Evolutionary conservation across 2,797 vertebrate species (phyloP), one percentile per base, ranked within the genome.

Genomic region (Gymnothorax javanicus): DNA sequence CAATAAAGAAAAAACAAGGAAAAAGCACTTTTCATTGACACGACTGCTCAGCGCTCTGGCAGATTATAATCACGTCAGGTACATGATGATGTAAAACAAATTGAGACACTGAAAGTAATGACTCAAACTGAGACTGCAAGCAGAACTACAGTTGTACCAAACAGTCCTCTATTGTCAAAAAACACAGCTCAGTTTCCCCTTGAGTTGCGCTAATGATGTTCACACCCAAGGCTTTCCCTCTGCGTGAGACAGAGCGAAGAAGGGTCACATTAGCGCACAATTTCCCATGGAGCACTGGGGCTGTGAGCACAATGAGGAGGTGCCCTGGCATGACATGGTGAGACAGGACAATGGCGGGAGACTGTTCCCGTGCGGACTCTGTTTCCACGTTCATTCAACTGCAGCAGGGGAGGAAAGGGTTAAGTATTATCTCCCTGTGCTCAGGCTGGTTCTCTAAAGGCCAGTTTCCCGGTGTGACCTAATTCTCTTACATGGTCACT

Each of bases 381-480:
- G 1, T 62, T 85, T 64, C 58, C 59, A 85, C 27, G 20, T 56
- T 62, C 7, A 54, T 25, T 52, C n/a, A 15, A 86, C 43, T 20
- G 73, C 60, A 13, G 8, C 15, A 64, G 84, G 23, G 25, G 17
- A 25, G n/a, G 25, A 82, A 50, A 58, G 84, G 54, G 75, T 71
- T 88, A 87, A 56, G 33, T 81, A 54, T 90, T 87, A 90, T 91
- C 87, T 87, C 11, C 54, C n/a, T 11, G 23, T 71, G 57, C 84
- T 88, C 89, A 89, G 88, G 71, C 60, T 62, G 84, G 85, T 88
- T 88, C 84, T 87, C 25, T 84, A 73, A 81, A 85, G 87, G 62
- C 88, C 86, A 90, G 83, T 79, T 89, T 90, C 87, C 90, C 86
- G 87, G 82, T 62, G 50, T 25, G 20, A 73, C 60, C 84, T 84